Evolutionary conservation across 2,797 vertebrate species (phyloP).

Genomic region (Triplophysa bombifrons): DNA sequence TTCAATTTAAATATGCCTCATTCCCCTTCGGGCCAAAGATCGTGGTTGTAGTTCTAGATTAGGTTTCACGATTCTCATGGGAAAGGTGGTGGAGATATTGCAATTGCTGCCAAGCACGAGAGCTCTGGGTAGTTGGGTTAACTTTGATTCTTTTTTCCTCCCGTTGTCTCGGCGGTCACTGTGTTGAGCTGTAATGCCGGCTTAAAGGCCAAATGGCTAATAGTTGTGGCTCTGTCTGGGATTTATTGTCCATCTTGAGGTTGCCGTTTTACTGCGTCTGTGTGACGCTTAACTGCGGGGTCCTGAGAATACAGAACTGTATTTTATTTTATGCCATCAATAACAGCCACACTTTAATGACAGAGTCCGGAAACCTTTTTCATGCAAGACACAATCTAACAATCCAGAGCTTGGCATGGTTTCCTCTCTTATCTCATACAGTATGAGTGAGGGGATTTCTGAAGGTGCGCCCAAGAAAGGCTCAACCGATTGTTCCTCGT

Average conservation of each 20-base stretch:
- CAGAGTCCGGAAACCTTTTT: slow-evolving; percentile 54
- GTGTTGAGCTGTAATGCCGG: slow-evolving; percentile 51
- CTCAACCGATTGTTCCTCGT: slow-evolving; percentile 7
- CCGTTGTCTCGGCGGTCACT: slow-evolving; percentile 47
- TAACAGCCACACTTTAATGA: slow-evolving; percentile 49
- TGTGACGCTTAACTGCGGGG: background rate
- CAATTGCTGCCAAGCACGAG: slow-evolving; percentile 44
- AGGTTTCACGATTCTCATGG: slow-evolving; percentile 52
- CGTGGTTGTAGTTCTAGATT: slow-evolving; percentile 34
- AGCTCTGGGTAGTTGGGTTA: slow-evolving; percentile 58
- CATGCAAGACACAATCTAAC: slow-evolving; percentile 49
- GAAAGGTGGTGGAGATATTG: slow-evolving; percentile 50
- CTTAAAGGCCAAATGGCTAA: slow-evolving; percentile 48
- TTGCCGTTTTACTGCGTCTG: slow-evolving; percentile 32
- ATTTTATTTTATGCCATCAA: slow-evolving; percentile 58
- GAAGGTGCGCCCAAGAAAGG: slow-evolving; percentile 25
- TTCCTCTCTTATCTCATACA: slow-evolving; percentile 23
- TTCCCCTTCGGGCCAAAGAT: slow-evolving; percentile 44
- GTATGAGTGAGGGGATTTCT: slow-evolving; percentile 37
- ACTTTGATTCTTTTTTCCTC: slow-evolving; percentile 53
- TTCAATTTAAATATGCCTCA: slow-evolving; percentile 48
- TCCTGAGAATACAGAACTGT: slow-evolving; percentile 57
- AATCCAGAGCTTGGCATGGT: slow-evolving; percentile 37
- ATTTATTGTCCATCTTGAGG: slow-evolving; percentile 39
- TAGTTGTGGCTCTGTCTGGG: slow-evolving; percentile 34